Percentiles rank a stretch among this genome's conserved stretches.
These are phyloP conservation scores for Mus musculus DNA, from an alignment of 2,113 vertebrate genomes.

Conservation along the genomic window GRCm39 chrX:13980001-13980500, in stretches of 20 bases:
- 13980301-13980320: not conserved
- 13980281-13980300: not conserved
- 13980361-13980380: not conserved
- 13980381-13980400: not conserved
- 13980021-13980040: not conserved
- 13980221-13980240: not conserved
- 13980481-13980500: slow-evolving; percentile 28
- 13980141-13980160: not conserved
- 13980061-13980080: slow-evolving; percentile 20
- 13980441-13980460: slow-evolving; percentile 26
- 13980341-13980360: not conserved
- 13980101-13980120: not conserved
- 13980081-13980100: not conserved
- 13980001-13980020: slow-evolving; percentile 21
- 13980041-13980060: not conserved
- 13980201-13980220: not conserved
- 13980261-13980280: not conserved
- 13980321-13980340: not conserved
- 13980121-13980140: not conserved
- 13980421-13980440: not conserved
- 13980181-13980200: not conserved
- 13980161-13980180: not conserved
- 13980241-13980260: not conserved
- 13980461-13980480: slow-evolving; percentile 28
- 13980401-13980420: not conserved